Evolutionary conservation across 2,113 vertebrate species (phyloP).

Genomic region (Macquaria australasica): DNA sequence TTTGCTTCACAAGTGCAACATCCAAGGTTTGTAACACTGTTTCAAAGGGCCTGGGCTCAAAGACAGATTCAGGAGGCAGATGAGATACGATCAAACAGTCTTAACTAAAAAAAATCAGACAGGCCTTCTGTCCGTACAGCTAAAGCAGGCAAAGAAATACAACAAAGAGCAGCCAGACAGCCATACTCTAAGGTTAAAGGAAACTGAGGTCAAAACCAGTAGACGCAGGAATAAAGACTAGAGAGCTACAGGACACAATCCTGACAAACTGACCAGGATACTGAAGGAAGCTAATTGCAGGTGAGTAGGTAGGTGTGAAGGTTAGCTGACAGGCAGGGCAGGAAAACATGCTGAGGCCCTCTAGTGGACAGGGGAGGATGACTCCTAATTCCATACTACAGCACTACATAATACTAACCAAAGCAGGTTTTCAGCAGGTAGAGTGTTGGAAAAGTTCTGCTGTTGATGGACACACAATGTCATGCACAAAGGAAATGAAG

Average conservation of each 20-base stretch:
- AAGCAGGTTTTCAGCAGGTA: not conserved
- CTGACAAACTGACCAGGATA: not conserved
- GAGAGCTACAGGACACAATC: not conserved
- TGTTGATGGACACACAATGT: not conserved
- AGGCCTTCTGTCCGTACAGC: not conserved
- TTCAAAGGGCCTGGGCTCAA: slow-evolving; percentile 5
- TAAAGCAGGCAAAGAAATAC: not conserved
- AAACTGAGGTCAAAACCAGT: not conserved
- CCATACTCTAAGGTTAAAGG: too few species aligned
- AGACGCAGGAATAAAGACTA: not conserved
- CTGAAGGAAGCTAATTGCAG: not conserved
- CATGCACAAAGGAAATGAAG: not conserved
- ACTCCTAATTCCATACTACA: not conserved
- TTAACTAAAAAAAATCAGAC: not conserved
- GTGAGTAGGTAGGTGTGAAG: not conserved
- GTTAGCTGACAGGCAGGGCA: slow-evolving; percentile 1
- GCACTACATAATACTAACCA: not conserved
- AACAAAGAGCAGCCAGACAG: not conserved
- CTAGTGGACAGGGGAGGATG: slow-evolving; percentile 6
- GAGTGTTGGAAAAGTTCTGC: not conserved
- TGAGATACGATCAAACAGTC: slow-evolving; percentile 3
- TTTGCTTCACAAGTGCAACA: not conserved
- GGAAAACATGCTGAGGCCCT: not conserved
- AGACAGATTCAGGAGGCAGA: slow-evolving; percentile 22
- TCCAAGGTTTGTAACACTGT: not conserved